Evolutionary conservation across 2,797 vertebrate genomes (phyloP), one percentile per base, ranked within the genome.

Genomic region (Podarcis siculus): DNA sequence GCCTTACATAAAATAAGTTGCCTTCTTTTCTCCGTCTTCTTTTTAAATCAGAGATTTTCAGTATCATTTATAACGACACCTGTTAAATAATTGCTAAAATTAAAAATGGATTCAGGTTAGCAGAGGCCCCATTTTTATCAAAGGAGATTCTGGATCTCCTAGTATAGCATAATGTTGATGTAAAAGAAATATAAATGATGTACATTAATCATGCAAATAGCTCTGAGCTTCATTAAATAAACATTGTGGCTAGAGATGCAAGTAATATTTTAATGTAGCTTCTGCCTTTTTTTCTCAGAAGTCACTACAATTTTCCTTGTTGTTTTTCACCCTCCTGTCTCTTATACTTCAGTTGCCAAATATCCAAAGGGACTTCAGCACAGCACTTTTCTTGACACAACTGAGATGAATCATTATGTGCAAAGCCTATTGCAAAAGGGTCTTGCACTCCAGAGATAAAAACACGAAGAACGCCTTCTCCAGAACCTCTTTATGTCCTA

Each of bases 1-100:
- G 8, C 25, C 2, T 12, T 55, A 15, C 35, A 72, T 2, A 30
- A 82, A 81, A 82, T 0, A 1, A 13, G 0, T 39, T 10, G 0
- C 4, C 30, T 32, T 79, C 86, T 77, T 87, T 15, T 35, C 3
- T n/a, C 8, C 61, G 91, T 0, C 55, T 84, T 85, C 4, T 32
- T 58, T 71, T 77, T 8, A 25, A 82, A 87, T 82, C 5, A 66
- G 30, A 0, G 37, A 7, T 19, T 85, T 8, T 75, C 81, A 79
- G 87, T 80, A 0, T 79, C 2, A 67, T 27, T 86, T 45, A 87
- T 76, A 89, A 25, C 69, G 6, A 83, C 49, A 82, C 21, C 85
- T 71, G 83, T 67, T 27, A 89, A 90, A 90, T 88, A 73, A 37
- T 58, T 92, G 67, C 35, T 76, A 8, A 85, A 87, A 86, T 86